These are phyloP conservation scores for Araneus ventricosus DNA, from an alignment of 1,140 invertebrate genomes.

Conservation along the genomic window DNA sequence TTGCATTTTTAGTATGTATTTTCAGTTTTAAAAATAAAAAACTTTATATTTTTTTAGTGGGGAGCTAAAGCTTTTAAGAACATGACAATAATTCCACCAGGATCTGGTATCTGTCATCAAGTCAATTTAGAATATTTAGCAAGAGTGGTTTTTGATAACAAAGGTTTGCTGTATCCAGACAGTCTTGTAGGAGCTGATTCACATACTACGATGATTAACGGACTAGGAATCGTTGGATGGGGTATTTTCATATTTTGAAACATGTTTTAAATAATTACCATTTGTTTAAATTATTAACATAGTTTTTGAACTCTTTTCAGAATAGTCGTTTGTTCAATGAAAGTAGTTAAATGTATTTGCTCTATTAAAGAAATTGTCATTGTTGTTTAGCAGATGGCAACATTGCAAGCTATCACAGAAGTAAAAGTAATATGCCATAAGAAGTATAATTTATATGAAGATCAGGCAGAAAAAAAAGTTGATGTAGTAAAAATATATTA, in stretches of 20 bases:
- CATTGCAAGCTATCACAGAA: no score
- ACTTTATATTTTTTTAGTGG: conserved; percentile 85
- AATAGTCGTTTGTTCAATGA: no score
- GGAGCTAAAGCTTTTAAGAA: conserved; percentile 96
- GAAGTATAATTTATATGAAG: no score
- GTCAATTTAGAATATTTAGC: conserved; percentile 98
- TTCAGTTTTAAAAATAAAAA: background rate
- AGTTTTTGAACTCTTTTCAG: no score
- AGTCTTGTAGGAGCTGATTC: conserved; percentile 99
- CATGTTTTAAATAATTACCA: no score
- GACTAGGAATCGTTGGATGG: conserved; percentile 87
- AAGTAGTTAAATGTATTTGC: no score
- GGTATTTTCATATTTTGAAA: conserved; percentile 78
- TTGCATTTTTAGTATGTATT: background rate
- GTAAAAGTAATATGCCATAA: no score
- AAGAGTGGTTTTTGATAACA: conserved; percentile 92
- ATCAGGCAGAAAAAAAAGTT: no score
- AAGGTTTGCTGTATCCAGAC: conserved; percentile 91
- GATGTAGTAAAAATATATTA: no score
- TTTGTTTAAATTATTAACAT: no score
- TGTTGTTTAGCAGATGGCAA: no score
- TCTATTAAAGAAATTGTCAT: no score
- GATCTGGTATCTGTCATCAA: conserved; percentile 98
- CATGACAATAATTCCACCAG: conserved; percentile 98
- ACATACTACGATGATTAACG: conserved; percentile 99